Base-by-base conservation (phyloP, 2,797 vertebrate species). In the Syndactyla subalaris region DNA sequence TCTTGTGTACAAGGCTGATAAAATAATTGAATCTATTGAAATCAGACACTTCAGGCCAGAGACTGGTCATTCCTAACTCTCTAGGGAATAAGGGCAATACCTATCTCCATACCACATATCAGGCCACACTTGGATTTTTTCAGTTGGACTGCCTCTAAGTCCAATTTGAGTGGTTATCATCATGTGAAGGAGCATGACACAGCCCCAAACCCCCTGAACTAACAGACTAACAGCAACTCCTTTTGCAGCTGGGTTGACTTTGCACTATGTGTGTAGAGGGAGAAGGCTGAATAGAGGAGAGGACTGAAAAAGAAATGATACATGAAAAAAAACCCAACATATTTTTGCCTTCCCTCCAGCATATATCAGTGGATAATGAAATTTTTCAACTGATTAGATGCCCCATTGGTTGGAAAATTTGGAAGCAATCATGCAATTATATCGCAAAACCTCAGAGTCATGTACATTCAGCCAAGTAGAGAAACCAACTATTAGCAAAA, bases 401-500 rank as follows among this genome's bases (percentile, higher is more conserved):
- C 88, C 85, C 84, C 83, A 97, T 92, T 84, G 62, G 95, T 86
- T 93, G 94, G 91, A 97, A 97, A 98, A 97, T 95, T 97, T 98
- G 96, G 96, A 98, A 96, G 82, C 91, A 97, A 96, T 94, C 95
- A 92, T 88, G 75, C 85, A 97, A 94, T 97, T 97, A 94, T 96
- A 97, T 97, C 96, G 2, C 89, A 93, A 97, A 97, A 96, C 90
- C 96, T 98, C 94, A 96, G 88, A 95, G 93, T 91, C 89, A 75
- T 96, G 96, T 97, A 96, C 82, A 93, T 96, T 89, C 94, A 93
- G 93, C 89, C 92, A 94, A 96, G 91, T 67, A 91, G 89, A 96
- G 91, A 97, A 98, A 97, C 95, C 94, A 95, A 94, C 95, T 95
- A 95, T 97, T 97, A 96, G 86, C 94, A 97, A 97, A 95, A 93